Conservation (phyloP, 2,113 vertebrate species). For the Hucho hucho region DNA sequence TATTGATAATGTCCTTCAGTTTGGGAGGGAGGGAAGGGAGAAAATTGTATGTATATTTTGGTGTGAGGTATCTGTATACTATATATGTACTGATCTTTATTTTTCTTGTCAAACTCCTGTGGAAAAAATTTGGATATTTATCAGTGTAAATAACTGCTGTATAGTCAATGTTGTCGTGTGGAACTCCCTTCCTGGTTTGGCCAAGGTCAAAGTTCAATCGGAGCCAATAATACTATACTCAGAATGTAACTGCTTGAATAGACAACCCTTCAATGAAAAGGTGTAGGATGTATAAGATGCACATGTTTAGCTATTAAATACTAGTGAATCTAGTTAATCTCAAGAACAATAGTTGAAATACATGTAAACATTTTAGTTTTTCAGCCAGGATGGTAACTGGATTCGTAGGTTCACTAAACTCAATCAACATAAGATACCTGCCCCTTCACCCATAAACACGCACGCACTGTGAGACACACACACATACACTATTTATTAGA, state of each 20-base stretch:
- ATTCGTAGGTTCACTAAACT: background rate
- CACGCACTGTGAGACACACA: too few species aligned
- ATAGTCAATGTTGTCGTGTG: background rate
- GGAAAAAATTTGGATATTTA: slow-evolving; percentile 70
- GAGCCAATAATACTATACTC: background rate
- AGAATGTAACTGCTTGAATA: background rate
- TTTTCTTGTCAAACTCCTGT: slow-evolving; percentile 55
- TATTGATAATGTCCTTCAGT: background rate
- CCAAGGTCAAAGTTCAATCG: background rate
- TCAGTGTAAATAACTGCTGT: slow-evolving; percentile 68
- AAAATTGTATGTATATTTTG: slow-evolving; percentile 64
- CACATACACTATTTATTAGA: slow-evolving; percentile 28
- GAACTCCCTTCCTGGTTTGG: background rate
- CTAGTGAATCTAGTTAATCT: too few species aligned
- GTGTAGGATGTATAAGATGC: background rate
- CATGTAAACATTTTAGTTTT: background rate
- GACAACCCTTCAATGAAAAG: background rate
- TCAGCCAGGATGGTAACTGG: background rate
- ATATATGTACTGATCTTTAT: slow-evolving; percentile 73
- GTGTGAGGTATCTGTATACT: slow-evolving; percentile 69
- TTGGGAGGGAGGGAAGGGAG: background rate
- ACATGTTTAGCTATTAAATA: background rate
- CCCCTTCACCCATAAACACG: background rate
- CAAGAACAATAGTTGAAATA: background rate
- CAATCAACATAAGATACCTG: background rate